A percentile compares a stretch with the other conserved stretches of the same genome.
phyloP scores from a whole-genome alignment of 1,140 invertebrate genomes.

The Saccostrea echinata region DNA sequence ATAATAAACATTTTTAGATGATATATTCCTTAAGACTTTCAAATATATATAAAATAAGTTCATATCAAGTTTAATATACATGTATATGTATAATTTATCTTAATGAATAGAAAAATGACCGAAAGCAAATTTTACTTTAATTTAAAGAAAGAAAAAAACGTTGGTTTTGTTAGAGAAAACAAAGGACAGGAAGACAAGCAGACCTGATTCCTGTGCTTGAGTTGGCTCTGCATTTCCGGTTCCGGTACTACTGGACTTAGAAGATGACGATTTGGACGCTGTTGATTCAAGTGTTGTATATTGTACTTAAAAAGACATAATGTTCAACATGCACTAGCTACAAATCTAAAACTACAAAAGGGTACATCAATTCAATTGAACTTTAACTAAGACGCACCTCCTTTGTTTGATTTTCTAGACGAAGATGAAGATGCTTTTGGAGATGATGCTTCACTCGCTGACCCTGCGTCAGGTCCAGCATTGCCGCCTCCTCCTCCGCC shows the following conservation, averaged over 20 bases:
- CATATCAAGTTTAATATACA: too few species aligned
- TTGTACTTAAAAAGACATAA: conserved; percentile 26
- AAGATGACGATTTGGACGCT: background rate
- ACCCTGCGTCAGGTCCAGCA: background rate
- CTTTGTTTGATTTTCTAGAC: background rate
- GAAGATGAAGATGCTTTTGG: background rate
- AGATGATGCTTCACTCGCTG: background rate
- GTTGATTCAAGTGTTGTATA: conserved; percentile 28
- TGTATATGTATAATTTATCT: too few species aligned
- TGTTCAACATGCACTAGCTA: background rate
- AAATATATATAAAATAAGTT: too few species aligned
- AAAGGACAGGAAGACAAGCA: background rate
- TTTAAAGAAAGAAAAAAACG: too few species aligned
- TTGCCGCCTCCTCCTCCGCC: background rate
- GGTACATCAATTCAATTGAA: background rate
- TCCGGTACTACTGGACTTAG: background rate
- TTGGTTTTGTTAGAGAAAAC: too few species aligned
- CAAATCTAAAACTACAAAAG: background rate
- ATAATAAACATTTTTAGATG: too few species aligned
- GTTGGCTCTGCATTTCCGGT: background rate
- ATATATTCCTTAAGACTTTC: too few species aligned
- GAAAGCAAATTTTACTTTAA: too few species aligned
- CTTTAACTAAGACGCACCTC: background rate
- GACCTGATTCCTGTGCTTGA: background rate
- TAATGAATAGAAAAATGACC: too few species aligned